Base-by-base conservation (phyloP, 2,797 vertebrate genomes). In the Eurystomus glaucurus region DNA sequence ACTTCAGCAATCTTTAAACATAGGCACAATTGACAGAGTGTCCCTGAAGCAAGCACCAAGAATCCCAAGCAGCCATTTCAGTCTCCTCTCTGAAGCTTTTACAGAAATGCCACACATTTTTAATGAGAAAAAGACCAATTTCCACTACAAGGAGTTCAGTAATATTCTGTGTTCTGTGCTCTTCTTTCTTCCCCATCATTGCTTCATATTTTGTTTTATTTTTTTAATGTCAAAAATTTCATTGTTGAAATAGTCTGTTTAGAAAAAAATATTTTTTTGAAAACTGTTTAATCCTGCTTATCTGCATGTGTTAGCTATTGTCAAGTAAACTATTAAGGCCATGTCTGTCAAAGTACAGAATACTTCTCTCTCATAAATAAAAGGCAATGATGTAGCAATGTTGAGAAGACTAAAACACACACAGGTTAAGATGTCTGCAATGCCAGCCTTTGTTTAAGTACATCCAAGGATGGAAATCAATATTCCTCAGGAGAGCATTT, bases 401-500 rank as follows among this genome's bases (percentile, higher is more conserved):
- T 84, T 66, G 74, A 48, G 45, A 54, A 70, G 64, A 75, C 29
- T 76, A 64, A 91, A 82, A 41, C 72, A 79, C 58, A 69, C 14
- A 23, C 25, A 93, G 68, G 80, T 85, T 93, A 78, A 82, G 48
- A 91, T 91, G 33, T 43, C 51, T 95, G 55, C 74, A 71, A 28
- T 80, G n/a, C 50, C 54, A 95, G 78, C 66, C 50, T 93, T 90
- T 96, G 55, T 90, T 96, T 95, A 95, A 97, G 70, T 58, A 83
- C 60, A 94, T 90, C 83, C 68, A 90, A 81, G 64, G 76, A 85
- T 37, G 28, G 61, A 97, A 97, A 93, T 94, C 88, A 96, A 79
- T 96, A 92, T 90, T 88, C 83, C 66, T 92, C 75, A 74, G 72
- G 75, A 94, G 89, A 80, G 19, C 54, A 84, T 85, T 93, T 88